phyloP scores from a whole-genome alignment of 2,888 invertebrate species.

The Tiliacea aurago region DNA sequence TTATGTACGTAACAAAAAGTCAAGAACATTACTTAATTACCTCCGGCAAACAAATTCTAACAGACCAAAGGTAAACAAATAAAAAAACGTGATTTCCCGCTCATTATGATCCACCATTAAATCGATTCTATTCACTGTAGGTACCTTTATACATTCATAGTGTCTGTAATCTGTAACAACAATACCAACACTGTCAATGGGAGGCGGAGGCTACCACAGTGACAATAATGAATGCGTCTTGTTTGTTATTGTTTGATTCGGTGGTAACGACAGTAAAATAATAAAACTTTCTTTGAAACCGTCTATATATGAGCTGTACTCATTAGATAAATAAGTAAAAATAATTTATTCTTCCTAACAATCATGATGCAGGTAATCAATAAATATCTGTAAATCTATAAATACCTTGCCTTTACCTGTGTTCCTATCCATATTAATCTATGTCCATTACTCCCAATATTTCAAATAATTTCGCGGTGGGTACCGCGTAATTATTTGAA shows the following conservation, averaged over 20 bases:
- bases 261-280: slow-evolving; percentile 1
- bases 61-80: slow-evolving; percentile 10
- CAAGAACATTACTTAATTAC: too few relatives aligned
- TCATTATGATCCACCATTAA: slow-evolving; percentile 45
- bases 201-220: background rate
- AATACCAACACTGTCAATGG: slow-evolving; percentile 21
- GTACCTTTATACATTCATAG: slow-evolving; percentile 7
- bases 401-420: too few relatives aligned
- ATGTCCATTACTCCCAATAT: background rate
- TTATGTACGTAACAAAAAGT: too few relatives aligned
- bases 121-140: slow-evolving; percentile 48
- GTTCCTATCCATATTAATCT: too few relatives aligned
- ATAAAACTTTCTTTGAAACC: slow-evolving; percentile 27
- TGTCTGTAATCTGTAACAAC: slow-evolving; percentile 17
- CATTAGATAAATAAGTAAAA: background rate
- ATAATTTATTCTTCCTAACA: background rate
- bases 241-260: slow-evolving; percentile 43
- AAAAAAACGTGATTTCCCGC: slow-evolving; percentile 25
- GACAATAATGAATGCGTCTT: slow-evolving; percentile 53
- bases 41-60: background rate
- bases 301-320: background rate
- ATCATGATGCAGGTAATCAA: background rate
- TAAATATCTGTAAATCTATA: too few relatives aligned
- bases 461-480: too few relatives aligned
- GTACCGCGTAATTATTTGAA: too few relatives aligned